Evolutionary conservation across 92 coral and sea anemone genomes (phyloP).

Genomic region (Umimayanthus chanpuru): DNA sequence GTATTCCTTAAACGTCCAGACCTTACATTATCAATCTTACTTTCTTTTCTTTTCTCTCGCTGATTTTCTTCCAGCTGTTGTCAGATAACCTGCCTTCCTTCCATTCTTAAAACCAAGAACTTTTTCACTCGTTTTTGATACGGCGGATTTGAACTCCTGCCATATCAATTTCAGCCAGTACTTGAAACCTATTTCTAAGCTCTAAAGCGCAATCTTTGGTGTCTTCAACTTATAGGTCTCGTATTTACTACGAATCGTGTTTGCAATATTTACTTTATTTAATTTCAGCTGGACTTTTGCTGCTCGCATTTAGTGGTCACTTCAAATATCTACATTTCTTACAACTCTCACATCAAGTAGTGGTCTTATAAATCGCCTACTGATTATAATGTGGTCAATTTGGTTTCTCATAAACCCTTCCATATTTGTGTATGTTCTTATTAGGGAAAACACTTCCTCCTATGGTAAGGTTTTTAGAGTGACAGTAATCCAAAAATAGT

Average conservation of each 20-base stretch:
- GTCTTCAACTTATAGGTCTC: slow-evolving; percentile 28
- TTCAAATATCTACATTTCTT: neutral
- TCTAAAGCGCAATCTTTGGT: slow-evolving; percentile 27
- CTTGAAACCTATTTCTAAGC: slow-evolving; percentile 34
- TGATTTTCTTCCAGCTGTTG: no score
- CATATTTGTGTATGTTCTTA: neutral
- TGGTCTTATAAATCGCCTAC: neutral
- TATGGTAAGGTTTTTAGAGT: neutral
- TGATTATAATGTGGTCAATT: neutral
- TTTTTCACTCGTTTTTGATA: no score
- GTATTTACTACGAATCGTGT: neutral
- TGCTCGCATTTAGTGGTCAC: neutral
- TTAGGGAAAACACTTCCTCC: neutral
- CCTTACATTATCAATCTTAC: no score
- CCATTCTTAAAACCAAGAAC: no score
- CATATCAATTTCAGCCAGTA: slow-evolving; percentile 5
- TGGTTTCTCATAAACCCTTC: neutral
- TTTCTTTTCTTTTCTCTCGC: no score
- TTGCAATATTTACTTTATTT: no score
- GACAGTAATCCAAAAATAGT: neutral
- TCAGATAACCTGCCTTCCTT: no score
- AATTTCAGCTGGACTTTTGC: neutral
- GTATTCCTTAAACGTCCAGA: no score
- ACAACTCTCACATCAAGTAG: slow-evolving; percentile 1
- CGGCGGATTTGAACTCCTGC: slow-evolving; percentile 20